Percentiles rank a stretch among this genome's conserved stretches.
phyloP scores from a whole-genome alignment of 2,113 vertebrate species.

The Opisthocomus hoazin region DNA sequence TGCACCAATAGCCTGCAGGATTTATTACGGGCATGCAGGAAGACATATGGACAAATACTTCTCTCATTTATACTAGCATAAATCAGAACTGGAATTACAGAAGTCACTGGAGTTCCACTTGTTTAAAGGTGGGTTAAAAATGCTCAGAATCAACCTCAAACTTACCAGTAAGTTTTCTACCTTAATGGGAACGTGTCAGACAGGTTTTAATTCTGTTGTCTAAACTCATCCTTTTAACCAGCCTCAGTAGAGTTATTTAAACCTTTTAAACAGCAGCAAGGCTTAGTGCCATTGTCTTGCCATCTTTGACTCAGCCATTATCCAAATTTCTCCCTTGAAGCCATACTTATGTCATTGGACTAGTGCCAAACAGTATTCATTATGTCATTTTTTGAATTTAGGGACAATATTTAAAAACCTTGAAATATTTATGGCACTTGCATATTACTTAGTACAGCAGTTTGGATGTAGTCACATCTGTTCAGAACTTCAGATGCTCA shows the following conservation, averaged over 20 bases:
- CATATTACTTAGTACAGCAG: background rate
- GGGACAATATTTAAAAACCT: background rate
- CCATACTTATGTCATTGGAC: background rate
- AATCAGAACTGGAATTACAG: background rate
- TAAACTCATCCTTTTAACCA: background rate
- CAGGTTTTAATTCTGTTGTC: background rate
- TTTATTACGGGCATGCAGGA: conserved; percentile 21
- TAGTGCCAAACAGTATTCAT: background rate
- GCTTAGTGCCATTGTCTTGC: background rate
- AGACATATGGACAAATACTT: conserved; percentile 16
- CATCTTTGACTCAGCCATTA: background rate
- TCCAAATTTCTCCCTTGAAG: background rate
- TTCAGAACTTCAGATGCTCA: background rate
- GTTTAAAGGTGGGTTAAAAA: background rate
- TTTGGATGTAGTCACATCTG: background rate
- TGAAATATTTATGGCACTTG: background rate
- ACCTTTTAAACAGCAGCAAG: background rate
- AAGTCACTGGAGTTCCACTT: background rate
- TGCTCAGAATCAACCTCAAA: background rate
- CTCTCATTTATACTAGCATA: conserved; percentile 18
- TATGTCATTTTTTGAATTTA: background rate
- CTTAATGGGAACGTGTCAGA: background rate
- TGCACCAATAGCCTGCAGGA: background rate
- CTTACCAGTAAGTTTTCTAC: background rate
- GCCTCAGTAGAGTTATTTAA: background rate